Evolutionary conservation across 2,888 invertebrate species (phyloP), one percentile per base, ranked within the genome.

Genomic region (Plebejus melissa): DNA sequence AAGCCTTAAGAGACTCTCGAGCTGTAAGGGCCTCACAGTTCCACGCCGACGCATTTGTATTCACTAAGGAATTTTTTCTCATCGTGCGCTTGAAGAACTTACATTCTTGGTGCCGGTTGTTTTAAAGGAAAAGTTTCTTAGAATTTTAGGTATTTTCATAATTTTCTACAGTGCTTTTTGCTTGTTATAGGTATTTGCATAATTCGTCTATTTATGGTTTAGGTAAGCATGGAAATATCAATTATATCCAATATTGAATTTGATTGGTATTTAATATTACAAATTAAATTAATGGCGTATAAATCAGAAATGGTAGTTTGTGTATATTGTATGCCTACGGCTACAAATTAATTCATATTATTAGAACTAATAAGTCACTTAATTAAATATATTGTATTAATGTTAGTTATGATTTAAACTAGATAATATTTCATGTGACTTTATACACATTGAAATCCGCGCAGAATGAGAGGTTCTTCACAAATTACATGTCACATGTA

Each of bases 1-100:
- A 82, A 88, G 85, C 82, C 82, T 84, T 83, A 81, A 83, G 81
- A 83, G 88, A 85, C 87, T 87, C 88, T 88, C 85, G 83, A 88
- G 87, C 82, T 83, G 83, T 83, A 86, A 86, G 87, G 90, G 90
- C 65, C 75, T 75, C 50, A 69, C 69, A 50, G 75, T 85, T 83
- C 83, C 82, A 85, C 82, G 83, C 80, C 83, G 83, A 80, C 78
- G 80, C 80, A 81, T 83, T 83, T 83, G 83, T 86, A 87, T 87
- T 87, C 87, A 87, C 85, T 84, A 83, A 86, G 81, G 82, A 82
- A 86, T 88, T 85, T 87, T 65, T 60, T 69, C 46, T 75, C 65
- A 69, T 38, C 69, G 69, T 16, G 22, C 9, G 70, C 22, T 41
- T 41, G 41, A 41, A 41, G 70, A 70, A 69, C 69, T 41, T 70